Conservation (phyloP, 2,888 invertebrate species). For the Ochlodes sylvanus region DNA sequence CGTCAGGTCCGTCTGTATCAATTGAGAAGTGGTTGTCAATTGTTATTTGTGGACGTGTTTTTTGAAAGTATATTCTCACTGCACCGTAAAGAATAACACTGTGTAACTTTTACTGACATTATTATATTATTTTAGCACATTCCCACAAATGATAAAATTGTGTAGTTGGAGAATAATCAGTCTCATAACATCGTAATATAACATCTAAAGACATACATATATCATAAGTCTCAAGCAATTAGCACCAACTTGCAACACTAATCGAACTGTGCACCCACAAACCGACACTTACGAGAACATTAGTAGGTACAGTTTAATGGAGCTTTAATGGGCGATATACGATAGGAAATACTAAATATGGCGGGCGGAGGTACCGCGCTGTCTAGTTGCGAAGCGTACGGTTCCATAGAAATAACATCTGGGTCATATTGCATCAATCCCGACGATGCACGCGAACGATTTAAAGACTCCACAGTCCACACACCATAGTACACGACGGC, state of each 20-base stretch:
- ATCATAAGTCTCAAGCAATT: conserved; percentile 4
- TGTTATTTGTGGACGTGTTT: too few relatives aligned
- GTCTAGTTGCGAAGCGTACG: conserved; percentile 49
- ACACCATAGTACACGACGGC: conserved; percentile 56
- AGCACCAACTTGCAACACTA: not conserved
- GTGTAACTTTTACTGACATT: too few relatives aligned
- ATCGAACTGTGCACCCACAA: not conserved
- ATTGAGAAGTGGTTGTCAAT: too few relatives aligned
- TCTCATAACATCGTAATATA: not conserved
- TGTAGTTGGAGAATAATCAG: too few relatives aligned
- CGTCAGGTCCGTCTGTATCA: too few relatives aligned
- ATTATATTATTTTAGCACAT: too few relatives aligned
- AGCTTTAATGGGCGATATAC: conserved; percentile 11
- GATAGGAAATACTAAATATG: conserved; percentile 27
- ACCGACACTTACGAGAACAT: conserved; percentile 5
- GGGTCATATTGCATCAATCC: conserved; percentile 78
- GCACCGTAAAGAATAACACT: too few relatives aligned
- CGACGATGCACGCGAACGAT: conserved; percentile 70
- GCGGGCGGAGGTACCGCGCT: conserved; percentile 32
- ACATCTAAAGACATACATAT: conserved; percentile 1
- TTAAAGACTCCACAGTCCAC: conserved; percentile 73
- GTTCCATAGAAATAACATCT: conserved; percentile 72
- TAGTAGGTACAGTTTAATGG: conserved; percentile 7
- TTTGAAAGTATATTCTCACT: too few relatives aligned
- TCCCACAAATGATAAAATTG: too few relatives aligned